Conservation (phyloP, 1,140 invertebrate species). For the Hyphantria cunea region DNA sequence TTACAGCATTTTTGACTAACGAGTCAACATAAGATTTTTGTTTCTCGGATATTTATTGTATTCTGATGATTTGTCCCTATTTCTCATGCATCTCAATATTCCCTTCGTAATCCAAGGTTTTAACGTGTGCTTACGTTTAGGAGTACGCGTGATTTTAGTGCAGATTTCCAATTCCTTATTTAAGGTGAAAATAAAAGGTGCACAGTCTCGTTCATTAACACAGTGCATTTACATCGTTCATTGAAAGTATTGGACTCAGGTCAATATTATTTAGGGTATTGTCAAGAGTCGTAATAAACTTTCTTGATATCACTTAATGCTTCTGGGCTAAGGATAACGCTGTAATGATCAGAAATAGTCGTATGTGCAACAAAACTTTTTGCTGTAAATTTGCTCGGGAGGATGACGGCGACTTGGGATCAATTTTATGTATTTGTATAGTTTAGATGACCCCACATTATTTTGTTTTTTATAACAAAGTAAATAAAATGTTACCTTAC, state of each 20-base stretch:
- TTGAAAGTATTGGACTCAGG: not conserved
- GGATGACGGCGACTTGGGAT: too few species aligned
- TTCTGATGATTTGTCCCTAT: constrained; percentile 17
- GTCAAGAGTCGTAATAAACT: not conserved
- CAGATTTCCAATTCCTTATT: not conserved
- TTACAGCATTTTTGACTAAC: constrained; percentile 15
- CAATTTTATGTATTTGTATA: too few species aligned
- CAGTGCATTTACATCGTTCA: not conserved
- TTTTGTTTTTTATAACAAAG: too few species aligned
- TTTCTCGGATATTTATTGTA: constrained; percentile 11
- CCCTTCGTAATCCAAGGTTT: constrained; percentile 22
- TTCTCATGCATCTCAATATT: constrained; percentile 18
- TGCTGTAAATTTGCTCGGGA: not conserved
- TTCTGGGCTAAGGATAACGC: not conserved
- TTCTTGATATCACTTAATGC: not conserved
- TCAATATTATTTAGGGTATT: not conserved
- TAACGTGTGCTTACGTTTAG: not conserved
- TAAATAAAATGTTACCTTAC: too few species aligned
- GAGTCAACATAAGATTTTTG: not conserved
- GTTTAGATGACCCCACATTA: too few species aligned
- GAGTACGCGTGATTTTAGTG: not conserved
- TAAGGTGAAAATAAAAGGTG: not conserved
- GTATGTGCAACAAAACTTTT: not conserved
- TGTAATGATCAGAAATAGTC: not conserved
- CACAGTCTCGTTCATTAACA: too few species aligned